Evolutionary conservation across 2,113 vertebrate genomes (phyloP).

Genomic region (Hippoglossus stenolepis): DNA sequence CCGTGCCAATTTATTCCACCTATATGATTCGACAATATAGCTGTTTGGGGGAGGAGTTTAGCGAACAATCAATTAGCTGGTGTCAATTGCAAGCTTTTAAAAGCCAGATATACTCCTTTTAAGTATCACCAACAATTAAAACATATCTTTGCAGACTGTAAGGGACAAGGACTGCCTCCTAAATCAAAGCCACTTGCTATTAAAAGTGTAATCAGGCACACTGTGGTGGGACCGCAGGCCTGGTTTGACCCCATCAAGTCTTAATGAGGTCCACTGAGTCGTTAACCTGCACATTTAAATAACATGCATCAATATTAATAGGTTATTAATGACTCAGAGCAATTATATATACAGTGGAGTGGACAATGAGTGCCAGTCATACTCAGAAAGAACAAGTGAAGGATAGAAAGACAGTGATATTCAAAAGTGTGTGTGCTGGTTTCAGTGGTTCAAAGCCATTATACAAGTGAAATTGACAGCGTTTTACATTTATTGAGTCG

Average conservation of each 20-base stretch:
- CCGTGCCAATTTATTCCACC: not conserved
- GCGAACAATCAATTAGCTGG: not conserved
- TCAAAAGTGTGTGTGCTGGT: not conserved
- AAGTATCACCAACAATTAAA: slow-evolving; percentile 49
- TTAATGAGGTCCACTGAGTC: slow-evolving; percentile 74
- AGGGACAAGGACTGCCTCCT: slow-evolving; percentile 18
- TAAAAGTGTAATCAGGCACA: slow-evolving; percentile 71
- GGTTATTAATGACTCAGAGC: slow-evolving; percentile 73
- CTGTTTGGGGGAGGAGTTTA: not conserved
- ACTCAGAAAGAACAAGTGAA: slow-evolving; percentile 1
- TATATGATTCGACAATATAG: not conserved
- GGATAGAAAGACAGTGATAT: not conserved
- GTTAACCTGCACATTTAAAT: slow-evolving; percentile 71
- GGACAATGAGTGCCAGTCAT: slow-evolving; percentile 14
- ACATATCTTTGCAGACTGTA: slow-evolving; percentile 12
- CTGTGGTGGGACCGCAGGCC: slow-evolving; percentile 56
- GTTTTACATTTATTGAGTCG: no score
- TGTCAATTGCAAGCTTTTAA: slow-evolving; percentile 13
- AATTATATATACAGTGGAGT: slow-evolving; percentile 57
- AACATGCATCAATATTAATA: slow-evolving; percentile 76
- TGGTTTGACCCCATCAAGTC: slow-evolving; percentile 70
- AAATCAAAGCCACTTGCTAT: slow-evolving; percentile 68
- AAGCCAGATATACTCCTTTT: slow-evolving; percentile 12
- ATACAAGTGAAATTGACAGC: not conserved
- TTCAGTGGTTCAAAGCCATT: slow-evolving; percentile 2